A percentile compares a stretch with the other conserved stretches of the same genome.
phyloP scores from a whole-genome alignment of 2,113 vertebrate genomes.

The Cochlearius cochlearius region DNA sequence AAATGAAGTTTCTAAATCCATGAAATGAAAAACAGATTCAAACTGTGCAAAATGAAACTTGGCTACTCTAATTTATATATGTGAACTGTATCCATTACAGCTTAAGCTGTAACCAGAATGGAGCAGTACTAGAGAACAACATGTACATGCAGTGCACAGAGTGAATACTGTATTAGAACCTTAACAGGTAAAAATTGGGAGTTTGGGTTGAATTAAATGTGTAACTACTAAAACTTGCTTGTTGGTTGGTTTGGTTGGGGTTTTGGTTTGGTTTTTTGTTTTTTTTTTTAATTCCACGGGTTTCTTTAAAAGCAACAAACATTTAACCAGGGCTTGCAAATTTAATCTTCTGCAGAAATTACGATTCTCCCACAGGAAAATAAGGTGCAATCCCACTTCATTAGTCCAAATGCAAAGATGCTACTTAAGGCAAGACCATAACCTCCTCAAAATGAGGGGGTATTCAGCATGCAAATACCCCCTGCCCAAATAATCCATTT shows the following conservation, averaged over 20 bases:
- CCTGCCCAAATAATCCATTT: rapidly evolving
- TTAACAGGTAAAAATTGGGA: background rate
- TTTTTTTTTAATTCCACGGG: background rate
- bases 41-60: background rate
- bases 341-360: background rate
- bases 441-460: background rate
- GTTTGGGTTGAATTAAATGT: background rate
- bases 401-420: background rate
- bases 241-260: background rate
- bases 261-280: too few relatives aligned
- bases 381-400: background rate
- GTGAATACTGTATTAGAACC: background rate
- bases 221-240: background rate
- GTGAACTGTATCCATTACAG: background rate
- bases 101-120: background rate
- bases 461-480: background rate
- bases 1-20: background rate
- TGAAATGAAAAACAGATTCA: background rate
- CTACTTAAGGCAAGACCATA: background rate
- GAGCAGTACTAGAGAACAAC: background rate
- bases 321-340: background rate
- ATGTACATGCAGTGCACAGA: background rate
- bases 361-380: background rate
- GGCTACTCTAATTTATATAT: background rate
- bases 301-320: background rate